phyloP scores from a whole-genome alignment of 2,113 vertebrate species.

The Leiothrix lutea region DNA sequence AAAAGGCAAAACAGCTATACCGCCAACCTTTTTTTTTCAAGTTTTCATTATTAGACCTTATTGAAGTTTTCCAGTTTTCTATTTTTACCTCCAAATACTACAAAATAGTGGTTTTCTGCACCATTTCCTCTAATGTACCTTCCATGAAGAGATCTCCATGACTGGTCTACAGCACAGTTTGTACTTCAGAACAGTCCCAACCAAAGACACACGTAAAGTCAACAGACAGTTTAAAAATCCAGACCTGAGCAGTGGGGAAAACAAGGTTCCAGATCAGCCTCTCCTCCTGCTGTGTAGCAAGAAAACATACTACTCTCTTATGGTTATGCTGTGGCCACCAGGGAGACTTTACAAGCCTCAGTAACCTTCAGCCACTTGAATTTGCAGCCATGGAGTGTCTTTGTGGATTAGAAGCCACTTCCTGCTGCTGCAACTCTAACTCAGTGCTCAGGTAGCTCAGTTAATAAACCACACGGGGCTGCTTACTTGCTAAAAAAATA shows the following conservation, averaged over 20 bases:
- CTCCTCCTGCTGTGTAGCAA: background rate
- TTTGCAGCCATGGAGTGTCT: accelerated
- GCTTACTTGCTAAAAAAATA: background rate
- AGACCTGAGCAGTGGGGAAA: background rate
- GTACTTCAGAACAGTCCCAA: background rate
- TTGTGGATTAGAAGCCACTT: background rate
- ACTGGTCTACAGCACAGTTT: background rate
- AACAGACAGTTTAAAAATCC: background rate
- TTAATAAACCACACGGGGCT: background rate
- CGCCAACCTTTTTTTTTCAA: background rate
- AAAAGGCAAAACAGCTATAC: background rate
- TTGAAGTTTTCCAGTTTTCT: background rate
- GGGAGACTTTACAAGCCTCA: background rate
- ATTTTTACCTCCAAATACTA: background rate
- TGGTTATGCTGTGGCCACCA: background rate
- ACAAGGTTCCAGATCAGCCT: background rate
- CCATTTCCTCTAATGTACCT: background rate
- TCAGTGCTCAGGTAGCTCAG: background rate
- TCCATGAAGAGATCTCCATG: background rate
- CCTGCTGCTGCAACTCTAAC: background rate
- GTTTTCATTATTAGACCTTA: background rate
- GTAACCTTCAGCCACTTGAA: background rate
- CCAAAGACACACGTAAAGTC: accelerated
- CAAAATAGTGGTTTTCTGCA: background rate
- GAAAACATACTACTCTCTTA: background rate